These are phyloP conservation scores for Uloborus plumipes DNA, from an alignment of 2,888 invertebrate species.

Conservation along the genomic window DNA sequence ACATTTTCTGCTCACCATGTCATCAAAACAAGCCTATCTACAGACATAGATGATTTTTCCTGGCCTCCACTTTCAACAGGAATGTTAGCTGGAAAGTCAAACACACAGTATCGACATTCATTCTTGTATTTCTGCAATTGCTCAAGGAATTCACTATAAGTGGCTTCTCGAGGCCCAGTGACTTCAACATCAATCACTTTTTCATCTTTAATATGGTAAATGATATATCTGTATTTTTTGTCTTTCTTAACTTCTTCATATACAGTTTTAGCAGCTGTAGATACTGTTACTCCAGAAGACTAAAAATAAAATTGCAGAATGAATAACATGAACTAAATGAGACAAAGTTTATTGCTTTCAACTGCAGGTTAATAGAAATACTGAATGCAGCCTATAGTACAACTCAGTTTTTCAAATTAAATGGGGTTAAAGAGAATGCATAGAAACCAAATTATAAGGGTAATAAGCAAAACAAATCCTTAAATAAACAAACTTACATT, in stretches of 20 bases:
- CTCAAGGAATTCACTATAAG: slow-evolving; percentile 93
- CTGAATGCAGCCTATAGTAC: too few relatives aligned
- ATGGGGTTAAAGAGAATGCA: too few relatives aligned
- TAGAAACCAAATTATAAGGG: too few relatives aligned
- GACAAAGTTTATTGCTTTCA: too few relatives aligned
- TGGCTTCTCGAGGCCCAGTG: slow-evolving; percentile 87
- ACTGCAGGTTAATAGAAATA: too few relatives aligned
- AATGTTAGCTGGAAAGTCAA: slow-evolving; percentile 80
- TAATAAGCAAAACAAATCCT: too few relatives aligned
- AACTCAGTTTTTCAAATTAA: too few relatives aligned
- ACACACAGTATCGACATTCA: slow-evolving; percentile 98
- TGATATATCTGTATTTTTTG: slow-evolving; percentile 96
- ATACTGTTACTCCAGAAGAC: slow-evolving; percentile 95
- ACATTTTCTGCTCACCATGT: slow-evolving; percentile 78
- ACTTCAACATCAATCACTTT: slow-evolving; percentile 92
- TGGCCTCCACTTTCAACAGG: slow-evolving; percentile 66
- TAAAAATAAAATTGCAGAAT: background rate
- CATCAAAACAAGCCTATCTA: slow-evolving; percentile 80
- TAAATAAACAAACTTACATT: too few relatives aligned
- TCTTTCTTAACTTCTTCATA: slow-evolving; percentile 98
- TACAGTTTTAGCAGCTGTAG: slow-evolving; percentile 93
- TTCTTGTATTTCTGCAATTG: slow-evolving; percentile 87
- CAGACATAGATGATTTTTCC: slow-evolving; percentile 67
- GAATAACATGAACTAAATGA: too few relatives aligned
- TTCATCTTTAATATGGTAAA: slow-evolving; percentile 95